Percentiles rank a stretch among this genome's conserved stretches.
These are phyloP conservation scores for Phaethon lepturus DNA, from an alignment of 2,113 vertebrate genomes.

Conservation along the genomic window DNA sequence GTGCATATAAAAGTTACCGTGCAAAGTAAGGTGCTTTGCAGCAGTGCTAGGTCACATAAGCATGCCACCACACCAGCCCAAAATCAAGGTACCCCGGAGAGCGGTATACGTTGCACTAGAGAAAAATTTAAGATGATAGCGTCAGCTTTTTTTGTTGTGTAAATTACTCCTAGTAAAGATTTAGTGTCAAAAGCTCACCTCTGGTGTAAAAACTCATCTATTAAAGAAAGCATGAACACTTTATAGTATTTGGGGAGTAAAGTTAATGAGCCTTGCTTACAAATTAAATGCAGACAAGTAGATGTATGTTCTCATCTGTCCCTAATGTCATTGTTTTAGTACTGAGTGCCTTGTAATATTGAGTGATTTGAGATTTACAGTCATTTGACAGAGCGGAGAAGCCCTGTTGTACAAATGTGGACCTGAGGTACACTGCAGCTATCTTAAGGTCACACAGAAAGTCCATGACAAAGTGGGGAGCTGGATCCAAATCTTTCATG, in stretches of 20 bases:
- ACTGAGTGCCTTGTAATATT: not conserved
- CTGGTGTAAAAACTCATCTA: not conserved
- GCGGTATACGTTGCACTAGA: not conserved
- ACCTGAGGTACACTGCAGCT: not conserved
- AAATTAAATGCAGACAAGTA: not conserved
- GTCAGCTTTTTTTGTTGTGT: not conserved
- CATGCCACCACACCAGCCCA: not conserved
- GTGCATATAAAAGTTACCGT: rapidly evolving
- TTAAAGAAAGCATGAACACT: not conserved
- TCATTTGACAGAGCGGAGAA: not conserved
- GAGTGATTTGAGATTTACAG: not conserved
- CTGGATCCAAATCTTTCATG: not conserved
- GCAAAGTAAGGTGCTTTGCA: not conserved
- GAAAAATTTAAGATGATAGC: not conserved
- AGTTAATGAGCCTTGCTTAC: not conserved
- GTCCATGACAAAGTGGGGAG: not conserved
- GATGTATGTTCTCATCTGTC: not conserved
- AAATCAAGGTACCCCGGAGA: not conserved
- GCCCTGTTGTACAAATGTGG: not conserved
- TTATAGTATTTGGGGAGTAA: not conserved
- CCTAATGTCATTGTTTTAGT: not conserved
- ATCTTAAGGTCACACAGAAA: not conserved
- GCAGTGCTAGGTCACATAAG: not conserved
- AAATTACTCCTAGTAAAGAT: not conserved
- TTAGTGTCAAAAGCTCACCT: not conserved